Evolutionary conservation across 2,888 invertebrate genomes (phyloP), one percentile per base, ranked within the genome.

Genomic region (Bembecia ichneumoniformis): DNA sequence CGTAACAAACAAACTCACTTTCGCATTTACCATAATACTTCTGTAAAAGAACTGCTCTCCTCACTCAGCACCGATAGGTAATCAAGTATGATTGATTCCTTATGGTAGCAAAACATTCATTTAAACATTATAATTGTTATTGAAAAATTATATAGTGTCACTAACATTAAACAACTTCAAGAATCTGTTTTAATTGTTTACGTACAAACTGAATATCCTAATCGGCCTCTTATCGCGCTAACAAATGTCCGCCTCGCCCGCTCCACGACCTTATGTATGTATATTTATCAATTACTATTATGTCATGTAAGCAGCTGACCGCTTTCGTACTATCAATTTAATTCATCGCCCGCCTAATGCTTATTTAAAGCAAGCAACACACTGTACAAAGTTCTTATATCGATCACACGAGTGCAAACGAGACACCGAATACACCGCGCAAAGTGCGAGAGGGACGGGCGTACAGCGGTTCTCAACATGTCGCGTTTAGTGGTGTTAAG

Each of bases 231-330:
- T 40, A 40, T 40, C 40, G 14, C 10, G 7, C 40, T n/a, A 40
- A 40, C 13, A 40, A 40, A 40, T 14, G 40, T 40, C 40, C 40
- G 40, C 55, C 52, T 53, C 53, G 50, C 51, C 52, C 51, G 47
- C 52, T 46, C 46, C 51, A 52, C 52, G 51, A 53, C 55, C 60
- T 62, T 59, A 70, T 68, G 71, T 59, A 70, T 68, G 71, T 73
- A 69, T 67, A 70, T 71, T 71, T 70, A 75, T 72, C 78, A 74
- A 75, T 77, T 77, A 77, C 72, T 60, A 75, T 76, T 76, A 76
- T 74, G 76, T 75, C 76, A 74, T 70, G 65, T 61, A 59, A 54
- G 62, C 60, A 63, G 59, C 56, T 43, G 40, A 43, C 11, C 40
- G 55, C 58, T 59, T 58, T 52, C 60, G 60, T 53, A 44, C 66